Percentiles rank a stretch among this genome's conserved stretches.
Evolutionary conservation across 1,140 invertebrate species (phyloP).

Genomic region (Chelonus insularis): DNA sequence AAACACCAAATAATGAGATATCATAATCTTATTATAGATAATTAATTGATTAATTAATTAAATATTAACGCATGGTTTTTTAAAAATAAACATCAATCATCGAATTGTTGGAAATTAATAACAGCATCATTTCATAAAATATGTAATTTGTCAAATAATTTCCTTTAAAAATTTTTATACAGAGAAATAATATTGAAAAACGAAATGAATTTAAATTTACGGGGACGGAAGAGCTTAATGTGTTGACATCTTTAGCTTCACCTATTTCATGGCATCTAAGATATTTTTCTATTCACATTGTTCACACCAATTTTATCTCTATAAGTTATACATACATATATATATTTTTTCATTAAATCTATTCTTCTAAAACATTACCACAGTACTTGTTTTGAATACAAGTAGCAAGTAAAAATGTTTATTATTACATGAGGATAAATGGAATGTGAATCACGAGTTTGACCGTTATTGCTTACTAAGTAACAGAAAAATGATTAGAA

Average conservation of each 20-base stretch:
- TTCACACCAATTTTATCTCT: conserved; percentile 51
- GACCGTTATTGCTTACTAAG: too few species aligned
- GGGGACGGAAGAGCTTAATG: conserved; percentile 35
- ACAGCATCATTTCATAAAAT: not conserved
- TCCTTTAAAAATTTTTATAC: not conserved
- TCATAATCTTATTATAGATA: too few species aligned
- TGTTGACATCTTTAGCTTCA: conserved; percentile 36
- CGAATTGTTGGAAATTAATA: too few species aligned
- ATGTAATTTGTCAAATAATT: conserved; percentile 1
- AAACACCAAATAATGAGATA: not conserved
- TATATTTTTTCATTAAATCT: conserved; percentile 26
- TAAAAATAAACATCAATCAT: too few species aligned
- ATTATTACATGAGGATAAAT: conserved; percentile 44
- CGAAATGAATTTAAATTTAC: conserved; percentile 11
- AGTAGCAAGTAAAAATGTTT: conserved; percentile 56
- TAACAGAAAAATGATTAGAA: too few species aligned
- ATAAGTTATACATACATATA: conserved; percentile 14
- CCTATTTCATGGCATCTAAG: conserved; percentile 39
- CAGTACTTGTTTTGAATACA: conserved; percentile 48
- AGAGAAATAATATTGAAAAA: not conserved
- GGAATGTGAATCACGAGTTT: conserved; percentile 33
- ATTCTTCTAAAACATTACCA: conserved; percentile 46
- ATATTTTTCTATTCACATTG: conserved; percentile 51
- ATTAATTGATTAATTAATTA: too few species aligned
- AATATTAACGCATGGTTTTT: too few species aligned